These are phyloP conservation scores for Molorchus minor DNA, from an alignment of 2,888 invertebrate genomes.

Conservation along the genomic window DNA sequence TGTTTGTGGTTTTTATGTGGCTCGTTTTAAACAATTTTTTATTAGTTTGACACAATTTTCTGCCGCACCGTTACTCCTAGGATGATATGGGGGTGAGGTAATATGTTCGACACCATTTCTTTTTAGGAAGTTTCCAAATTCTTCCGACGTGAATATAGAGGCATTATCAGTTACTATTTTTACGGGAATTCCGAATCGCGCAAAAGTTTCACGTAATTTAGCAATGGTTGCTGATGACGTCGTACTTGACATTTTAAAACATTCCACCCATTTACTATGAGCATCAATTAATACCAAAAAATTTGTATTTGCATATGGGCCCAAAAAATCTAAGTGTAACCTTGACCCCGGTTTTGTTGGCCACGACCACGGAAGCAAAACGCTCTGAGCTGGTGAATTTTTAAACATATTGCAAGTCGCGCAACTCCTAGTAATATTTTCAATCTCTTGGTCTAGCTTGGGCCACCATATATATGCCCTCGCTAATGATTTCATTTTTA, in stretches of 20 bases:
- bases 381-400: neutral
- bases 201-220: slow-evolving; percentile 8
- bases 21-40: neutral
- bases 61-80: slow-evolving; percentile 16
- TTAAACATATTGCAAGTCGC: slow-evolving; percentile 36
- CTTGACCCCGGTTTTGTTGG: slow-evolving; percentile 3
- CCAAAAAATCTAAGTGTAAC: slow-evolving; percentile 15
- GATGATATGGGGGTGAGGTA: slow-evolving; percentile 18
- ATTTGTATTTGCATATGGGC: slow-evolving; percentile 1
- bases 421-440: slow-evolving; percentile 41
- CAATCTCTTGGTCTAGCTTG: slow-evolving; percentile 46
- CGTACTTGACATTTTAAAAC: neutral
- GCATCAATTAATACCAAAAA: slow-evolving; percentile 6
- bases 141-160: neutral
- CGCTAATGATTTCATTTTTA: slow-evolving; percentile 41
- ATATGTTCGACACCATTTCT: slow-evolving; percentile 15
- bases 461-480: slow-evolving; percentile 49
- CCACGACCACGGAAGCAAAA: slow-evolving; percentile 2
- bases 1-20: too few species aligned
- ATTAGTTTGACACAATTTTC: slow-evolving; percentile 18
- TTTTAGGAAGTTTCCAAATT: slow-evolving; percentile 12
- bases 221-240: neutral
- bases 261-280: slow-evolving; percentile 4
- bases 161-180: slow-evolving; percentile 9
- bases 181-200: slow-evolving; percentile 7